phyloP scores from a whole-genome alignment of 64 coral and sea anemone genomes.

The Platygyra sinensis region DNA sequence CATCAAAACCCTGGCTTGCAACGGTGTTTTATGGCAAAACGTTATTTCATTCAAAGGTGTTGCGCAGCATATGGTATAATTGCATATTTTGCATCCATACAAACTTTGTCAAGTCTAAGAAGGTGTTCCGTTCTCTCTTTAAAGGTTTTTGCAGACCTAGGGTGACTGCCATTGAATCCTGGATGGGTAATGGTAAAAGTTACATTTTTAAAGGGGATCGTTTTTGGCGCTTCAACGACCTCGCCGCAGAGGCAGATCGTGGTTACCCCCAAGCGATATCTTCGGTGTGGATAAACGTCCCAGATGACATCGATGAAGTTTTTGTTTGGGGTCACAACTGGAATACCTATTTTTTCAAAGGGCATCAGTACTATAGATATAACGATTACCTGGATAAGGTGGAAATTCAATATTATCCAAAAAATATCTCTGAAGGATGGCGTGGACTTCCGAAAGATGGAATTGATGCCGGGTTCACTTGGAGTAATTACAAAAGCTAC shows the following conservation, averaged over 20 bases:
- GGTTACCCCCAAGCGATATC: conserved; percentile 17
- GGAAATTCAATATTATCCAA: neutral
- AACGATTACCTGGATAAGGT: neutral
- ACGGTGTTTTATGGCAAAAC: no score
- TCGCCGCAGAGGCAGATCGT: neutral
- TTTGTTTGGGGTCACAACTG: conserved; percentile 53
- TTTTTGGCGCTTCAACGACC: conserved; percentile 49
- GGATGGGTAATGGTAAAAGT: conserved; percentile 20
- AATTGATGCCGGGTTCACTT: conserved; percentile 61
- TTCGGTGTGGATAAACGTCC: neutral
- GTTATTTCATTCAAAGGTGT: no score
- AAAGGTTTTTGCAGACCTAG: conserved; percentile 57
- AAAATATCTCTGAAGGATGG: conserved; percentile 46
- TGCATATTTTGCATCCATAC: neutral
- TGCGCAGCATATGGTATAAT: no score
- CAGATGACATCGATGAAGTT: conserved; percentile 60
- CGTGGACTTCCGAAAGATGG: conserved; percentile 32
- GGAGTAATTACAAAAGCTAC: neutral
- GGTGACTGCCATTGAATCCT: conserved; percentile 58
- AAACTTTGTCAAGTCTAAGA: neutral
- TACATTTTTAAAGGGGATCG: conserved; percentile 47
- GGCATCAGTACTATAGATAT: conserved; percentile 21
- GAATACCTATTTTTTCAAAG: conserved; percentile 67
- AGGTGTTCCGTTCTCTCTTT: neutral
- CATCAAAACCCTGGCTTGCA: no score